phyloP scores from a whole-genome alignment of 2,797 vertebrate species.

The Tragopan temminckii region DNA sequence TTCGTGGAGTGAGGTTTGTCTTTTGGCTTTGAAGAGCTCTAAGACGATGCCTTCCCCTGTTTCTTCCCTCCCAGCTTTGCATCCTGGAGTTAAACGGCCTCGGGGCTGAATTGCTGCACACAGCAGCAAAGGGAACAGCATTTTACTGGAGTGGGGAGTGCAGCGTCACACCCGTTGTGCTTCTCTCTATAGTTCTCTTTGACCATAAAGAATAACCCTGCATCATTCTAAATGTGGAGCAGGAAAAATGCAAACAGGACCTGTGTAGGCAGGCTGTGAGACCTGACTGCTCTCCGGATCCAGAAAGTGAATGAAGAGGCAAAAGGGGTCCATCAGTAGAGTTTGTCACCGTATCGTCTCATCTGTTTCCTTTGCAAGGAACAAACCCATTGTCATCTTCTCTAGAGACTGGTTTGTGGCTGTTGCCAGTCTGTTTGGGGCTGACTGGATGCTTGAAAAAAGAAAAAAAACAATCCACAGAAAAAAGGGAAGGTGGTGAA shows the following conservation, averaged over 20 bases:
- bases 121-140: background rate
- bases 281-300: background rate
- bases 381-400: rapidly evolving
- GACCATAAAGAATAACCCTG: rapidly evolving
- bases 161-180: background rate
- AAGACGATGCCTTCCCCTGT: rapidly evolving
- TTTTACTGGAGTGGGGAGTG: background rate
- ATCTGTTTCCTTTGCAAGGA: background rate
- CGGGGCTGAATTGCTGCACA: rapidly evolving
- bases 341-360: background rate
- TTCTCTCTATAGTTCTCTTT: background rate
- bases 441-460: background rate
- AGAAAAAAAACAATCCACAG: background rate
- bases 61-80: background rate
- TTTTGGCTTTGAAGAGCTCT: background rate
- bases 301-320: background rate
- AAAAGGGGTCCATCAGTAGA: background rate
- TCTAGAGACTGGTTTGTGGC: background rate
- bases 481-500: background rate
- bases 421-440: background rate
- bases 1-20: background rate
- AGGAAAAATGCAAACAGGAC: background rate
- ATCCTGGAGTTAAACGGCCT: background rate
- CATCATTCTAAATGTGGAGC: rapidly evolving
- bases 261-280: rapidly evolving